These are phyloP conservation scores for Sinelater perroti DNA, from an alignment of 2,888 invertebrate genomes.

Conservation along the genomic window DNA sequence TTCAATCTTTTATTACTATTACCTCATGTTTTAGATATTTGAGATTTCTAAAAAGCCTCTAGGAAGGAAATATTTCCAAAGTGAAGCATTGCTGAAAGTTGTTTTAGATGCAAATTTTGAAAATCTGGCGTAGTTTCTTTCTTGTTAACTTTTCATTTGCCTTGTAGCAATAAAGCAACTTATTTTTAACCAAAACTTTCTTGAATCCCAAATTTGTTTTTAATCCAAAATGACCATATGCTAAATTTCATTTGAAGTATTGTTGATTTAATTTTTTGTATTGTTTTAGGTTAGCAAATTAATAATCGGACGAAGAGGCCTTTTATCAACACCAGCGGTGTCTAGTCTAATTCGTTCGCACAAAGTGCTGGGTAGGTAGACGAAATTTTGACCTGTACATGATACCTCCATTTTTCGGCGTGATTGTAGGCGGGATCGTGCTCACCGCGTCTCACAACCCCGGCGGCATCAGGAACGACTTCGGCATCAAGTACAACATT, in stretches of 20 bases:
- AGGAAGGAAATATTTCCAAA: too few species aligned
- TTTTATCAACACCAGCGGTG: slow-evolving; percentile 97
- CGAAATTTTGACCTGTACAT: background rate
- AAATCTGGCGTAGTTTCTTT: too few species aligned
- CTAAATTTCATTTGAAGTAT: background rate
- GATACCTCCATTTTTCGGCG: background rate
- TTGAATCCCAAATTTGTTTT: too few species aligned
- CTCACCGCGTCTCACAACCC: slow-evolving; percentile 99
- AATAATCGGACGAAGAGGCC: slow-evolving; percentile 91
- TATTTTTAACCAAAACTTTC: too few species aligned
- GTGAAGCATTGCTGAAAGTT: too few species aligned
- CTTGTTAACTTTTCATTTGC: too few species aligned
- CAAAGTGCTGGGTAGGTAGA: slow-evolving; percentile 72
- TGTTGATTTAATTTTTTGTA: slow-evolving; percentile 5
- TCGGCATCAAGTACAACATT: slow-evolving; percentile 98
- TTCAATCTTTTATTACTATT: too few species aligned
- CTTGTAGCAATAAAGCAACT: too few species aligned
- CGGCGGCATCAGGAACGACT: slow-evolving; percentile 96
- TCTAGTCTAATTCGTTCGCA: slow-evolving; percentile 92
- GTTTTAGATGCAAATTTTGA: too few species aligned
- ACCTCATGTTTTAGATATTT: too few species aligned
- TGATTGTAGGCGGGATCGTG: slow-evolving; percentile 84
- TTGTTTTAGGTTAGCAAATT: slow-evolving; percentile 78
- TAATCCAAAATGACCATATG: too few species aligned
- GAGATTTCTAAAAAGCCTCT: too few species aligned